These are phyloP conservation scores for Tipula vernalis DNA, from an alignment of 2,888 invertebrate genomes.

Conservation along the genomic window DNA sequence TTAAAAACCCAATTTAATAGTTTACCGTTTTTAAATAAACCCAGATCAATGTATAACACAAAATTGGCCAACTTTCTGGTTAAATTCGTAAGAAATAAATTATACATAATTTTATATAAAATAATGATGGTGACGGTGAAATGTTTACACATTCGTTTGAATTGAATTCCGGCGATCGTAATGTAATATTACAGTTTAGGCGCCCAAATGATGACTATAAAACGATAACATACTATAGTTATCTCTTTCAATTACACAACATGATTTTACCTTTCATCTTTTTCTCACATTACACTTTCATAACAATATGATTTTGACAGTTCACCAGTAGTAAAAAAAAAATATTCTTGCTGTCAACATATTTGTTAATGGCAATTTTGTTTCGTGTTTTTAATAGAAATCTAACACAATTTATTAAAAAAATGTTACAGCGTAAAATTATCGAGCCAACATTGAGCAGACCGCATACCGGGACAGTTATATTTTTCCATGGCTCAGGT, in stretches of 20 bases:
- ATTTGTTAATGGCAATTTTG: background rate
- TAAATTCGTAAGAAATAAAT: background rate
- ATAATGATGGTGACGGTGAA: background rate
- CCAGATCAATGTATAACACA: background rate
- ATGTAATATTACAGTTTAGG: background rate
- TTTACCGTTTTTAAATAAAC: too few species aligned
- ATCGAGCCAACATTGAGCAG: slow-evolving; percentile 29
- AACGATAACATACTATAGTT: background rate
- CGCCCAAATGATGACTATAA: background rate
- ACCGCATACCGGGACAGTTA: slow-evolving; percentile 46
- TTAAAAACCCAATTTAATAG: too few species aligned
- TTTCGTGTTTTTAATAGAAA: background rate
- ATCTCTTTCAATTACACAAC: background rate
- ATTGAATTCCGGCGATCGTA: background rate
- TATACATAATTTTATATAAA: background rate
- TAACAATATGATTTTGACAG: background rate
- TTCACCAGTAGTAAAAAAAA: background rate
- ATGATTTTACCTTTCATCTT: background rate
- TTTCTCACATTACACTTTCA: background rate
- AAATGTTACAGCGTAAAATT: slow-evolving; percentile 16
- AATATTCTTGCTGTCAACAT: background rate
- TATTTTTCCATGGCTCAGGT: slow-evolving; percentile 63
- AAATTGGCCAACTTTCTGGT: background rate
- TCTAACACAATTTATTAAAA: background rate
- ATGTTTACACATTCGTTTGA: background rate